Conservation (phyloP, 2,113 vertebrate species). For the Cyphomyrus plagiostoma region DNA sequence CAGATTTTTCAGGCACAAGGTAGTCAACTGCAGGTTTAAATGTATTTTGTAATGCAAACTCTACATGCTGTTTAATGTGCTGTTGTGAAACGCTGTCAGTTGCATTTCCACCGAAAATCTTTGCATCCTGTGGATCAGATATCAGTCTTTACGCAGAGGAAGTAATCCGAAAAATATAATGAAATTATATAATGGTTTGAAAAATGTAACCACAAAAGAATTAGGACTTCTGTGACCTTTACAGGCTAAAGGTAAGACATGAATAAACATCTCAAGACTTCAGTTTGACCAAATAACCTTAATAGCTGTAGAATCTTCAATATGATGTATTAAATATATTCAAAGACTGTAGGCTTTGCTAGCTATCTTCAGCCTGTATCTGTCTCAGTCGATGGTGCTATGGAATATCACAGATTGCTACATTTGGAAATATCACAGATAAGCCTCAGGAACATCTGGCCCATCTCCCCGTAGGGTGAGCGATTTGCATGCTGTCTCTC, state of each 20-base stretch:
- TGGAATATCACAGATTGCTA: neutral
- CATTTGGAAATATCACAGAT: neutral
- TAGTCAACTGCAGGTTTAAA: neutral
- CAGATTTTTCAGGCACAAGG: neutral
- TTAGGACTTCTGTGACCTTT: neutral
- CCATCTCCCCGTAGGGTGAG: neutral
- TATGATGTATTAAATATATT: neutral
- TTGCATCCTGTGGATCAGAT: neutral
- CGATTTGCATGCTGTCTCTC: neutral
- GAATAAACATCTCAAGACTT: neutral
- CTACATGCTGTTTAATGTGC: neutral
- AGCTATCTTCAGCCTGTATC: neutral
- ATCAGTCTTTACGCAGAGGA: neutral
- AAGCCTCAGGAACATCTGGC: neutral
- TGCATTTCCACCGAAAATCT: neutral
- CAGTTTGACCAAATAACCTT: neutral
- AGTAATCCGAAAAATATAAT: neutral
- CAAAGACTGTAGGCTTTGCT: neutral
- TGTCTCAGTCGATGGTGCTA: neutral
- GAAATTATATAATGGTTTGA: neutral
- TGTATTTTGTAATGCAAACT: neutral
- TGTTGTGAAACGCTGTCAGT: neutral
- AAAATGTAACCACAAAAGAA: neutral
- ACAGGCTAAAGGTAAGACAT: neutral
- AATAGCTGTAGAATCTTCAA: neutral